Percentiles rank a stretch among this genome's conserved stretches.
Evolutionary conservation across 92 coral and sea anemone species (phyloP).

Genomic region (Anthopleura xanthogrammica): DNA sequence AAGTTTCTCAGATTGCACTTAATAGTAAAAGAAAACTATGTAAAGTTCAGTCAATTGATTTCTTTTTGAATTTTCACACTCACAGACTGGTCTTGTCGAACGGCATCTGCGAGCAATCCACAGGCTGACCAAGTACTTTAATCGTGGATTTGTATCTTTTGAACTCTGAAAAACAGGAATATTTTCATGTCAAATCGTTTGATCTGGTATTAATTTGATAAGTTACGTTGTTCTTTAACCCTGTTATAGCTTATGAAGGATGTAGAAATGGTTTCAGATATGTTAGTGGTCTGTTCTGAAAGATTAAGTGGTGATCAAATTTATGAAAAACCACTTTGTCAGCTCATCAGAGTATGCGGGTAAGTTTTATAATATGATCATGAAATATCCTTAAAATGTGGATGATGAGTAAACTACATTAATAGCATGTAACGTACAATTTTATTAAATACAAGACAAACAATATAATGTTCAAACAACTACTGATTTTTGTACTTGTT

Average conservation of each 20-base stretch:
- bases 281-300: constrained; percentile 72
- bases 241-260: constrained; percentile 75
- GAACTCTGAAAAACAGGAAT: background rate
- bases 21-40: too few species aligned
- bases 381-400: background rate
- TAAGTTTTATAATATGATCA: constrained; percentile 28
- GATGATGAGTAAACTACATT: background rate
- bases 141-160: constrained; percentile 95
- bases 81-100: constrained; percentile 74
- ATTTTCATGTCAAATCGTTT: background rate
- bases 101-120: constrained; percentile 87
- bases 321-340: constrained; percentile 87
- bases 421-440: too few species aligned
- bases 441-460: too few species aligned
- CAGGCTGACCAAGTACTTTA: constrained; percentile 77
- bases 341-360: constrained; percentile 78
- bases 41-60: too few species aligned
- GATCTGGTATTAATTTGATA: background rate
- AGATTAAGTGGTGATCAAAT: constrained; percentile 49
- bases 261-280: constrained; percentile 72
- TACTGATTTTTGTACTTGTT: background rate
- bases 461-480: too few species aligned
- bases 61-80: too few species aligned
- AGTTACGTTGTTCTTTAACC: constrained; percentile 1
- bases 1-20: background rate